Base-by-base conservation (phyloP, 2,113 vertebrate species). In the Hystrix cristata region DNA sequence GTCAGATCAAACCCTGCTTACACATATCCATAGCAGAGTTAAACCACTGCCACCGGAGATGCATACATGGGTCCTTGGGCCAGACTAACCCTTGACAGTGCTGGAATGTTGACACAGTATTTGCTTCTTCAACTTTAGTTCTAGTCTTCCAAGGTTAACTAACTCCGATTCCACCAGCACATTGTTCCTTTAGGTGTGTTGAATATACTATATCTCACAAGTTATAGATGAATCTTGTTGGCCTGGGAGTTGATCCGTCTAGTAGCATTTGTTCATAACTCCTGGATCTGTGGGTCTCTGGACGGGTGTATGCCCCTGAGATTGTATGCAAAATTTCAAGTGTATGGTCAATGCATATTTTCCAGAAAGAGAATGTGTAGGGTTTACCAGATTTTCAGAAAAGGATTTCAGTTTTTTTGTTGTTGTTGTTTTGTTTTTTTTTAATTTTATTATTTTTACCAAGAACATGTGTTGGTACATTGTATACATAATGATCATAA, bases 341-440 rank as follows among this genome's bases (percentile, higher is more conserved):
- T 64, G 5, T 64, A 57, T 57, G 21, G 31, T 89, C 59, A 60
- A 67, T 62, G 31, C 81, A 59, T 88, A 55, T 95, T 95, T 95
- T 76, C 53, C 62, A 27, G 48, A 89, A 46, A 65, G 11, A 64
- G 81, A 71, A 29, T 92, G 16, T 72, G 67, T 46, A n/a, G 8
- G 55, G 14, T 95, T 92, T 71, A 38, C 78, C 38, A 62, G 27
- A 64, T 87, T 80, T 92, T 53, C 69, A 85, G 87, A 38, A 94
- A 74, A 78, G 38, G 19, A 65, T 79, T 79, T 95, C 25, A 12
- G 31, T 67, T 87, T 55, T 38, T 38, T 38, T 38, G 38, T 38
- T 38, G 38, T 38, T 38, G 38, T 38, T 38, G 38, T 38, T 38
- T 38, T 38, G 38, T 38, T 38, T 38, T 38, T 38, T 38, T 38